Evolutionary conservation across 2,797 vertebrate species (phyloP).

Genomic region (Chelmon rostratus): DNA sequence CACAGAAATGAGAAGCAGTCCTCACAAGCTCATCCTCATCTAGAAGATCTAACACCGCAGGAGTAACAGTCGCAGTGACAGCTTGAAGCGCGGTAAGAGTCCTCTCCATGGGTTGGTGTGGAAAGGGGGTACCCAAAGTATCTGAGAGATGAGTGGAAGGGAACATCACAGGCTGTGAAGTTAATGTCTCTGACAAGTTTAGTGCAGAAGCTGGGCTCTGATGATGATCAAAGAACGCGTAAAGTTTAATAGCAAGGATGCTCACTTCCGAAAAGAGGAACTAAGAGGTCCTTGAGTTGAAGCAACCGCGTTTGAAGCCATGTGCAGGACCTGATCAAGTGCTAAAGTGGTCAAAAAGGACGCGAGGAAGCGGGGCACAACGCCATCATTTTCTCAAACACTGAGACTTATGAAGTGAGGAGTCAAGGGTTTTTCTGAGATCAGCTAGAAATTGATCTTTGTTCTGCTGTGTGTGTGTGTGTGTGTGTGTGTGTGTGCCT

Average conservation of each 20-base stretch:
- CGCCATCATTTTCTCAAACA: background rate
- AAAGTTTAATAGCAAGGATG: conserved; percentile 22
- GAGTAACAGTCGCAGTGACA: conserved; percentile 1
- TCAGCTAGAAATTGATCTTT: background rate
- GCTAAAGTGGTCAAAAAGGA: background rate
- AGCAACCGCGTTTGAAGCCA: background rate
- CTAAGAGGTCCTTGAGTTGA: conserved; percentile 1
- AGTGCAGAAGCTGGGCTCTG: background rate
- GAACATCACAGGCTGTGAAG: background rate
- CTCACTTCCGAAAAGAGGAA: conserved; percentile 59
- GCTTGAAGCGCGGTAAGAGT: conserved; percentile 54
- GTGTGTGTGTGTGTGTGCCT: background rate
- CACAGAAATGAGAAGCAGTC: conserved; percentile 57
- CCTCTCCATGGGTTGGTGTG: background rate
- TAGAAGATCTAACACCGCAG: background rate
- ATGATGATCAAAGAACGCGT: background rate
- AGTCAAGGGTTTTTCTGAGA: background rate
- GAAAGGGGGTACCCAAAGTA: background rate
- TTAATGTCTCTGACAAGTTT: background rate
- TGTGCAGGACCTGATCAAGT: no score
- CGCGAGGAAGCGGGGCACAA: no score
- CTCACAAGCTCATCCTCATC: background rate
- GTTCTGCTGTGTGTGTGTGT: background rate
- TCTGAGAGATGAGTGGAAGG: background rate
- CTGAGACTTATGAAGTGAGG: background rate